Percentiles rank a stretch among this genome's conserved stretches.
Evolutionary conservation across 2,888 invertebrate genomes (phyloP).

Genomic region (Crematogaster levior): DNA sequence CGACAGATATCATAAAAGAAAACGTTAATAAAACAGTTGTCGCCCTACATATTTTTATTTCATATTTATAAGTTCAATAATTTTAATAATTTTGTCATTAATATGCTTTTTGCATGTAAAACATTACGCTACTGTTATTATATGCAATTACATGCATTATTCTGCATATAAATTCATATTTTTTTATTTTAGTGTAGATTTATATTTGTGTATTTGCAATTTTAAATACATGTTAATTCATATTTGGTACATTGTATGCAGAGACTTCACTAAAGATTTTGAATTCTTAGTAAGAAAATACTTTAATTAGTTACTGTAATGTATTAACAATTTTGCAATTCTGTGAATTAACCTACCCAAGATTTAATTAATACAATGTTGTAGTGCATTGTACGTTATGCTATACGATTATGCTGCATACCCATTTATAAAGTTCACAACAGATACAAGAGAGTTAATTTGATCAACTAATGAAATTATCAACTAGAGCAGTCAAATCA

Average conservation of each 20-base stretch:
- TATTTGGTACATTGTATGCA: not conserved
- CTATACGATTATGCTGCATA: not conserved
- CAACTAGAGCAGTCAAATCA: not conserved
- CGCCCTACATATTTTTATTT: not conserved
- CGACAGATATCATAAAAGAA: not conserved
- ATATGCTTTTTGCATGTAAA: not conserved
- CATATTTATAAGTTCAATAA: slow-evolving; percentile 4
- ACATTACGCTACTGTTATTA: not conserved
- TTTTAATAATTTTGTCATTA: slow-evolving; percentile 8
- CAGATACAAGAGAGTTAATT: not conserved
- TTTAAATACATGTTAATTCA: not conserved
- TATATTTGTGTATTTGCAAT: slow-evolving; percentile 15
- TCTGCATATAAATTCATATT: slow-evolving; percentile 19
- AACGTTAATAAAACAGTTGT: not conserved
- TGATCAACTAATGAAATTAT: slow-evolving; percentile 34
- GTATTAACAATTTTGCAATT: not conserved
- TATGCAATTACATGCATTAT: not conserved
- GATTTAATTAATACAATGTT: slow-evolving; percentile 8
- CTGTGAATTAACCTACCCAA: not conserved
- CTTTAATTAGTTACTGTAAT: slow-evolving; percentile 1
- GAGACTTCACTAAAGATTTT: not conserved
- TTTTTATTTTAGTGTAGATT: not conserved
- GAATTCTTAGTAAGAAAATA: not conserved
- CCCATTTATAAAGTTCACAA: not conserved
- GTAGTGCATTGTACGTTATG: not conserved